Conservation (phyloP, 1,140 invertebrate genomes). For the Chironomus tepperi region DNA sequence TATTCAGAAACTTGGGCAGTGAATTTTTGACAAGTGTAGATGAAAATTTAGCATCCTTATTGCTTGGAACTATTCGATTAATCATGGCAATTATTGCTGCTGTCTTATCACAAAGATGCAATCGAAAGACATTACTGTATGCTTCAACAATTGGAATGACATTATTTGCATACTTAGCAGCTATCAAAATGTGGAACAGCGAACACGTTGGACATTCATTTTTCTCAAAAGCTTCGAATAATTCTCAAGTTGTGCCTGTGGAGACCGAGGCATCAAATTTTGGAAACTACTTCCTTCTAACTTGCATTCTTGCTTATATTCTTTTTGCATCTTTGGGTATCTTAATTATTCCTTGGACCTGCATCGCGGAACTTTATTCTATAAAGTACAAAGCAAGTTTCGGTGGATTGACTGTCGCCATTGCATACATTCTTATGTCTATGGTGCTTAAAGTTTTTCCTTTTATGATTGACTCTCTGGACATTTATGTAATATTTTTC, state of each 20-base stretch:
- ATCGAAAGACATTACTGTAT: slow-evolving; percentile 43
- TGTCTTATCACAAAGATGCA: slow-evolving; percentile 42
- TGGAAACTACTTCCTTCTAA: slow-evolving; percentile 38
- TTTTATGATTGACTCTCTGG: slow-evolving; percentile 42
- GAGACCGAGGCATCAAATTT: background rate
- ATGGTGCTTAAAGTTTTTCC: slow-evolving; percentile 54
- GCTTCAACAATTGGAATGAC: slow-evolving; percentile 48
- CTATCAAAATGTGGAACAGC: slow-evolving; percentile 42
- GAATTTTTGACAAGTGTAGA: slow-evolving; percentile 39
- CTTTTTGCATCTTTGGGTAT: slow-evolving; percentile 47
- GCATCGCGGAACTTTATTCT: slow-evolving; percentile 44
- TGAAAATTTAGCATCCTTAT: slow-evolving; percentile 42
- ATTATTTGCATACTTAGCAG: slow-evolving; percentile 45
- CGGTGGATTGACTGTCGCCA: slow-evolving; percentile 47
- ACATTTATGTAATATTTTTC: slow-evolving; percentile 49
- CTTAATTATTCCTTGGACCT: slow-evolving; percentile 54
- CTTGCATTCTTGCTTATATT: slow-evolving; percentile 44
- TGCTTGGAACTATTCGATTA: slow-evolving; percentile 46
- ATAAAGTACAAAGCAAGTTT: slow-evolving; percentile 37
- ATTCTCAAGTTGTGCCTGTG: background rate
- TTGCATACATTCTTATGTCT: slow-evolving; percentile 57
- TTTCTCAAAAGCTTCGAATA: slow-evolving; percentile 25
- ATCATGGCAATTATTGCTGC: slow-evolving; percentile 43
- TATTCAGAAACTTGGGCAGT: slow-evolving; percentile 44
- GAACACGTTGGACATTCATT: slow-evolving; percentile 27